Base-by-base conservation (phyloP, 1,140 invertebrate species). In the Drosophila lacertosa region DNA sequence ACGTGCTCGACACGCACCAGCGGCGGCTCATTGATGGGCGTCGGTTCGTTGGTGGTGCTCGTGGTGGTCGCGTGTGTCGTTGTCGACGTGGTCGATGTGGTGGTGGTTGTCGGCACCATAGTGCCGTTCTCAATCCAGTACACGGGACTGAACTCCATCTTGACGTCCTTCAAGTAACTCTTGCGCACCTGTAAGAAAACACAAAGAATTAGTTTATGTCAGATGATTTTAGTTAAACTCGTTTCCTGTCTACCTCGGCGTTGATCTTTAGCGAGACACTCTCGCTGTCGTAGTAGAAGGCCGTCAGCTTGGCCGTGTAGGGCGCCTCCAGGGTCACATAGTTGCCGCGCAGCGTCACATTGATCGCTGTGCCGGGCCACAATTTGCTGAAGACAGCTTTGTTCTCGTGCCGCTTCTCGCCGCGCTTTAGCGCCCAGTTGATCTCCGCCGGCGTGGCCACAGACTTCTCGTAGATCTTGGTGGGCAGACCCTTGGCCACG, bases 41-140 rank as follows among this genome's bases (percentile, higher is more conserved):
- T 80, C 1, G 91, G 91, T 22, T 92, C 83, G 63, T 92, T 83
- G 58, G 92, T 83, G 58, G 92, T 78, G 88, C 92, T 84, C 55
- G 93, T 93, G 0, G 94, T 94, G 20, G 84, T 84, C 0, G 93
- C 93, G 2, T 94, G 93, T 4, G 94, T 94, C 0, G 94, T 94
- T 0, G 94, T 94, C 0, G 94, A 95, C 4, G 95, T 95, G 0
- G 94, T 95, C 0, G 95, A 94, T 2, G 95, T 95, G 0, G 94
- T 93, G 0, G 94, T 94, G 0, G 95, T 96, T 1, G 95, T 96
- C 11, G 96, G 96, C 6, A 96, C 95, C 6, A 96, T 86, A 13
- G 93, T 95, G 57, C 94, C 94, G 88, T 97, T 97, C 33, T 92
- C 93, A 18, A 95, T 77, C 89, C 94, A 97, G 86, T 95, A 97